phyloP scores from a whole-genome alignment of 2,113 vertebrate genomes.

The Carassius carassius region DNA sequence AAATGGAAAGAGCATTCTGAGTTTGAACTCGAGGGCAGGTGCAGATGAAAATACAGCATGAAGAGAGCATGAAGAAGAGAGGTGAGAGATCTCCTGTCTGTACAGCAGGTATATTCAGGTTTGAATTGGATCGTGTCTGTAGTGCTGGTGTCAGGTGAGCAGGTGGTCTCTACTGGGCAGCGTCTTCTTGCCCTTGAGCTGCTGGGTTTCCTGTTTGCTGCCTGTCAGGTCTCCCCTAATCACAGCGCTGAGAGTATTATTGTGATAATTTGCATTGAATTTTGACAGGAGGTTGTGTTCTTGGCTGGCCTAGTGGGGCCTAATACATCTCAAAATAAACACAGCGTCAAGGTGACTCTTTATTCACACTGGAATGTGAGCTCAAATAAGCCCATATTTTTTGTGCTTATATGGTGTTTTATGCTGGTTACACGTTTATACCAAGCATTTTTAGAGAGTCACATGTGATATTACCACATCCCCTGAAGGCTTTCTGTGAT shows the following conservation, averaged over 20 bases:
- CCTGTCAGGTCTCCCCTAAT: constrained; percentile 38
- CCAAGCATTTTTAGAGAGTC: neutral
- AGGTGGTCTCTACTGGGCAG: constrained; percentile 10
- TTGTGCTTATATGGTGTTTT: neutral
- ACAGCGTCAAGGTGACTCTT: constrained; percentile 18
- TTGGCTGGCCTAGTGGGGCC: neutral
- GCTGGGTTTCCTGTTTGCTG: constrained; percentile 31
- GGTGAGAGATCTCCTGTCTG: constrained; percentile 32
- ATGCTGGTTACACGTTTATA: neutral
- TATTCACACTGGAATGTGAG: neutral
- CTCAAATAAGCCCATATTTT: neutral
- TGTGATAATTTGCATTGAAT: constrained; percentile 32
- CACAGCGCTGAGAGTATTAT: constrained; percentile 26
- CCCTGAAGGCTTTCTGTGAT: neutral
- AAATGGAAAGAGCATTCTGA: constrained; percentile 9
- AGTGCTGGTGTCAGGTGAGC: constrained; percentile 13
- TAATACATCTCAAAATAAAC: neutral
- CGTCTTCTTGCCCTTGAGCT: constrained; percentile 30
- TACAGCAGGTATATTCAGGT: constrained; percentile 17
- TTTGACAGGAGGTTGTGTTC: constrained; percentile 26
- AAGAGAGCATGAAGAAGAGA: neutral
- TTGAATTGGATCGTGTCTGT: constrained; percentile 22
- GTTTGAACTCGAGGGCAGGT: constrained; percentile 45
- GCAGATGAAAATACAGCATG: constrained; percentile 15
- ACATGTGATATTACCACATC: constrained; percentile 1